These are phyloP conservation scores for Drosophila mayaguana DNA, from an alignment of 2,888 invertebrate genomes.

Conservation along the genomic window DNA sequence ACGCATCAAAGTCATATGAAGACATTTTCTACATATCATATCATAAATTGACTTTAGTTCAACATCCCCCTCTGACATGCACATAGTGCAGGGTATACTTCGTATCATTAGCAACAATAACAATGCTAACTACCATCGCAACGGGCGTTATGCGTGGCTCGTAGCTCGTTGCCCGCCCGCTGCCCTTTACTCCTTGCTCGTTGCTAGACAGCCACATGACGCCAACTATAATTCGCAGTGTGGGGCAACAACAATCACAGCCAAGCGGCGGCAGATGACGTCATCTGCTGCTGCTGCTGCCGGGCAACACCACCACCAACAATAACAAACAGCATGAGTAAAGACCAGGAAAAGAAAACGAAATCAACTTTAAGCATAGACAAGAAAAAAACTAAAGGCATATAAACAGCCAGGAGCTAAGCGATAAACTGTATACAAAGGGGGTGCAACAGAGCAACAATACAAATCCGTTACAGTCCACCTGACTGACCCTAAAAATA, in stretches of 20 bases:
- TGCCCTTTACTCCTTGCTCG: no score
- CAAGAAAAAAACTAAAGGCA: conserved; percentile 22
- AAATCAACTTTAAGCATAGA: conserved; percentile 3
- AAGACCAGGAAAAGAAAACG: conserved; percentile 1
- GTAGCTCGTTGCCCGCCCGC: neutral
- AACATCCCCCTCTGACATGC: neutral
- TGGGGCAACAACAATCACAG: conserved; percentile 40
- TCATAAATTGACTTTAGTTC: neutral
- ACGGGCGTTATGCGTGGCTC: conserved; percentile 17
- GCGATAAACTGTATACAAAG: conserved; percentile 23
- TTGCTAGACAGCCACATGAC: conserved; percentile 56
- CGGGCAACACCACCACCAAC: conserved; percentile 31
- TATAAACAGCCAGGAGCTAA: conserved; percentile 29
- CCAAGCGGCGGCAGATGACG: conserved; percentile 32
- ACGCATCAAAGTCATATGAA: no score
- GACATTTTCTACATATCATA: neutral
- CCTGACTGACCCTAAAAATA: conserved; percentile 20
- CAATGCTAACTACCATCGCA: conserved; percentile 33
- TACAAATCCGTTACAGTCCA: neutral
- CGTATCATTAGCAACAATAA: conserved; percentile 18
- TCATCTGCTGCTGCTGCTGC: conserved; percentile 26
- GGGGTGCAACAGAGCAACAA: neutral
- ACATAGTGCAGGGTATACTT: conserved; percentile 32
- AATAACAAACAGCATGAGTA: conserved; percentile 23
- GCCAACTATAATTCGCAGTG: conserved; percentile 39